These are phyloP conservation scores for Enteromius fasciolatus DNA, from an alignment of 2,797 vertebrate genomes.

Conservation along the genomic window DNA sequence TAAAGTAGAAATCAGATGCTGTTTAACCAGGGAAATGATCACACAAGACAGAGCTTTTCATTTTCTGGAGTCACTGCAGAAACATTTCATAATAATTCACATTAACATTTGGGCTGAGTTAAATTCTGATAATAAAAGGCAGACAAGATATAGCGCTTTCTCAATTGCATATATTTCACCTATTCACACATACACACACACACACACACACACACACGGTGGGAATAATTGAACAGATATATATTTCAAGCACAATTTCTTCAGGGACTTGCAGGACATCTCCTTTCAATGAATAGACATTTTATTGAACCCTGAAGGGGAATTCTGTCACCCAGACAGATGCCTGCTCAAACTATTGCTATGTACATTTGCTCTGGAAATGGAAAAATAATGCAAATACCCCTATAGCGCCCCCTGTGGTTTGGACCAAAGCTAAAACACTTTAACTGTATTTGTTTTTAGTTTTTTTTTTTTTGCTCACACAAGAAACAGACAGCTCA, in stretches of 20 bases:
- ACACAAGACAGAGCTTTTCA: constrained; percentile 33
- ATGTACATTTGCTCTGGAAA: background rate
- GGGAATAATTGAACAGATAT: constrained; percentile 1
- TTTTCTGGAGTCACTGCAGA: constrained; percentile 3
- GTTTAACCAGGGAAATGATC: constrained; percentile 13
- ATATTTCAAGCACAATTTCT: constrained; percentile 24
- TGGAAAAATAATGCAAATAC: background rate
- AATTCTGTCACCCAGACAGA: constrained; percentile 3
- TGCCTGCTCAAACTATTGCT: background rate
- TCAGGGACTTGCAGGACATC: background rate
- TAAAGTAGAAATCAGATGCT: background rate
- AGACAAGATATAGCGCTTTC: constrained; percentile 36
- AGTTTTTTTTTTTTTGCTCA: background rate
- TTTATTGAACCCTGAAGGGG: constrained; percentile 12
- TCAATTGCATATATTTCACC: constrained; percentile 48
- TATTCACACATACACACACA: background rate
- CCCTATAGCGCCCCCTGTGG: background rate
- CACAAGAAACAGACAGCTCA: background rate
- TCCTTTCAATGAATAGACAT: background rate
- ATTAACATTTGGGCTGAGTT: background rate
- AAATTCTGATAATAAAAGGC: constrained; percentile 35
- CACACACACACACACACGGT: background rate
- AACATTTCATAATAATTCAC: constrained; percentile 3
- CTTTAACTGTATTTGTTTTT: background rate
- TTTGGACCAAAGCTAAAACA: background rate